These are phyloP conservation scores for Sarcophaga peregrina DNA, from an alignment of 1,140 invertebrate genomes.

Conservation along the genomic window DNA sequence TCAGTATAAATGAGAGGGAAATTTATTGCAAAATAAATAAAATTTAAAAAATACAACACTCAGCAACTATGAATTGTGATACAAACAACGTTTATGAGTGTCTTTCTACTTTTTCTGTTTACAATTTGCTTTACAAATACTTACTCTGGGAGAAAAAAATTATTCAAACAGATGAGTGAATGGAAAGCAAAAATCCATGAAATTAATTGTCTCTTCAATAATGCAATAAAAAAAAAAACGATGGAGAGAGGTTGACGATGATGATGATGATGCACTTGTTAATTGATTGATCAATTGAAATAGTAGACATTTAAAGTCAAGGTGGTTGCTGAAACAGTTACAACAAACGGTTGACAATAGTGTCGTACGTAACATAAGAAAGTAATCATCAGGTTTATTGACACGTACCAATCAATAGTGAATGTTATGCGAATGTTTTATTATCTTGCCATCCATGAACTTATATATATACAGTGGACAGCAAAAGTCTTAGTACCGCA, in stretches of 20 bases:
- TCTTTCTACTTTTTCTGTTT: background rate
- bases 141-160: too few species aligned
- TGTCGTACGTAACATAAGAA: background rate
- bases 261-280: background rate
- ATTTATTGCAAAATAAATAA: too few species aligned
- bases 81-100: background rate
- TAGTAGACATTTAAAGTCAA: background rate
- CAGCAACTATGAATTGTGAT: background rate
- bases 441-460: too few species aligned
- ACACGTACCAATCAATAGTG: background rate
- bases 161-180: too few species aligned
- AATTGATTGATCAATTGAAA: background rate
- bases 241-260: background rate
- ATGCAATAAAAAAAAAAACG: background rate
- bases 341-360: background rate
- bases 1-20: too few species aligned
- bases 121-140: too few species aligned
- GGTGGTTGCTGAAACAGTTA: background rate
- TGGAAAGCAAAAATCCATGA: background rate
- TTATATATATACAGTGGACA: too few species aligned
- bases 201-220: constrained; percentile 8
- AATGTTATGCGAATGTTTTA: too few species aligned
- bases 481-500: too few species aligned
- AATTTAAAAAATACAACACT: background rate
- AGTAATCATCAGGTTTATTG: constrained; percentile 20